A percentile compares a stretch with the other conserved stretches of the same genome.
Evolutionary conservation across 2,888 invertebrate species (phyloP).

Genomic region (Patella caerulea): DNA sequence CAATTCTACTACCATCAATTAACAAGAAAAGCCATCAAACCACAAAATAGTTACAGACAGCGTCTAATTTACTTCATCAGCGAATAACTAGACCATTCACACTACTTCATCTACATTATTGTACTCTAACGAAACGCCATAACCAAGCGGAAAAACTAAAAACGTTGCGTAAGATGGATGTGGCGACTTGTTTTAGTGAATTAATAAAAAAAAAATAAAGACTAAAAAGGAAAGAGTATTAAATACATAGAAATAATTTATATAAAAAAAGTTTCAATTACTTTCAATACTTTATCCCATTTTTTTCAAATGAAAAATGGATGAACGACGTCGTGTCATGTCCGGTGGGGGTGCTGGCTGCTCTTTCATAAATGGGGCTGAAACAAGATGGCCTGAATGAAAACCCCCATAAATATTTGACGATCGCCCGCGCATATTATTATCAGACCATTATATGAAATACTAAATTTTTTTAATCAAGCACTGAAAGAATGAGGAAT

Average conservation of each 20-base stretch:
- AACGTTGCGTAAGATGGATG: neutral
- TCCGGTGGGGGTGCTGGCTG: neutral
- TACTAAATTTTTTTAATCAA: no score
- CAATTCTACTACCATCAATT: no score
- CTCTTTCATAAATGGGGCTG: constrained; percentile 13
- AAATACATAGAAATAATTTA: constrained; percentile 9
- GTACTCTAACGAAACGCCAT: neutral
- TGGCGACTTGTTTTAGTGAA: constrained; percentile 11
- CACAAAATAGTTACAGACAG: no score
- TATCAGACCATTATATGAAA: no score
- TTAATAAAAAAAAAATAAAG: neutral
- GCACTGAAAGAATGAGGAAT: no score
- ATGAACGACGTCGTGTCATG: neutral
- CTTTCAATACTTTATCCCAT: constrained; percentile 3
- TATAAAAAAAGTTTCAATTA: neutral
- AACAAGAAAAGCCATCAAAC: no score
- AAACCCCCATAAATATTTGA: neutral
- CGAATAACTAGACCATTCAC: neutral
- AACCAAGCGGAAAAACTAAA: constrained; percentile 8
- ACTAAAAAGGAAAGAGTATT: neutral
- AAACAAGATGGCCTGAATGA: constrained; percentile 5
- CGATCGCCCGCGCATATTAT: neutral
- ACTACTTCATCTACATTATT: neutral
- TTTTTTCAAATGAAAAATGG: constrained; percentile 10
- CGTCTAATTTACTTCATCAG: neutral